These are phyloP conservation scores for Sceloporus tristichus DNA, from an alignment of 2,113 vertebrate species.

Conservation along the genomic window DNA sequence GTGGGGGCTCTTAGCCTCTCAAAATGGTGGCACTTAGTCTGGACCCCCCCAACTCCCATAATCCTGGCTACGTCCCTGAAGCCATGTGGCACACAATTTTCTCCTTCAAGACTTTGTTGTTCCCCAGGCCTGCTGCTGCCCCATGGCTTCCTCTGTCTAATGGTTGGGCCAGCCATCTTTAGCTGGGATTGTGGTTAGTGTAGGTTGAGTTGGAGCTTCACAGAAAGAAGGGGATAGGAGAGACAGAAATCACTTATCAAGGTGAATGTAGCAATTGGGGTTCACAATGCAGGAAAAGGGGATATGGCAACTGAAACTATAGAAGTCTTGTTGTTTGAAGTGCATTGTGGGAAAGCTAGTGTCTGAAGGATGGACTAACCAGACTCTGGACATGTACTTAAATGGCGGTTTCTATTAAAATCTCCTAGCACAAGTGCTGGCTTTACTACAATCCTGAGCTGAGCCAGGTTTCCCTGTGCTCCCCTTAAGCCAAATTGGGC, in stretches of 20 bases:
- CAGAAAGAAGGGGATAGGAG: neutral
- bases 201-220: neutral
- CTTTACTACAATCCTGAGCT: neutral
- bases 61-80: too few relatives aligned
- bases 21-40: too few relatives aligned
- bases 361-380: too few relatives aligned
- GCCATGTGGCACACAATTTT: too few relatives aligned
- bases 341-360: too few relatives aligned
- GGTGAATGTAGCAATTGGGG: neutral
- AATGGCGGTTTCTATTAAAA: neutral
- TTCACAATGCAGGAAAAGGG: accelerated
- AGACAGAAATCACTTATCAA: accelerated
- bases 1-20: too few relatives aligned
- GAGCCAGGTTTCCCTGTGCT: neutral
- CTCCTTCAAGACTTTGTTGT: too few relatives aligned
- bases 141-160: too few relatives aligned
- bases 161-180: neutral
- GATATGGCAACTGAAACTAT: accelerated
- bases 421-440: neutral
- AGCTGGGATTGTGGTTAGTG: neutral
- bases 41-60: too few relatives aligned
- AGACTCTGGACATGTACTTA: constrained; percentile 29
- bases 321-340: too few relatives aligned
- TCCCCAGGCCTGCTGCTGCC: too few relatives aligned
- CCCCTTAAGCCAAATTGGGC: neutral